Base-by-base conservation (phyloP, 2,888 invertebrate species). In the Drosophila subquinaria region DNA sequence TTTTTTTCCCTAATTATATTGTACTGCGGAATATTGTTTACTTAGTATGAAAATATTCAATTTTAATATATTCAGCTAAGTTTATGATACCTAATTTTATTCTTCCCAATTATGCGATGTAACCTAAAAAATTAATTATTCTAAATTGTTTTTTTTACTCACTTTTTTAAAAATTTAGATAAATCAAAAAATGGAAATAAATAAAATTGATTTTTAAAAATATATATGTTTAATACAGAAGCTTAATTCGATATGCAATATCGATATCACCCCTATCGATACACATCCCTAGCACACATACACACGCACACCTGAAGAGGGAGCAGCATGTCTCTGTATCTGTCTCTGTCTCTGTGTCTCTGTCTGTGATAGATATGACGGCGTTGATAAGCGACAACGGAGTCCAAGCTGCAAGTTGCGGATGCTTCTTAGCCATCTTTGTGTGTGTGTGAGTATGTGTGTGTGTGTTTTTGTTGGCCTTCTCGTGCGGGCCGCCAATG, bases 401-500 rank as follows among this genome's bases (percentile, higher is more conserved):
- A 60, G 56, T 59, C n/a, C 38, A 38, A 40, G 40, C 9, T 15
- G 45, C 20, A 23, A 27, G 27, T 27, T 8, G 38, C 33, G 15
- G 13, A 13, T 45, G 27, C 35, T 52, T 43, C 30, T 36, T 35
- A 36, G 2, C 10, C 36, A n/a, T 36, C 13, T 38, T 56, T 30
- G 35, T 20, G n/a, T 45, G 11, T 17, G 35, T n/a, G 20, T 56
- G 11, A 17, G 35, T 20, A n/a, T 56, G 11, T 30, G 35, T n/a
- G 20, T 56, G 11, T 30, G 35, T 20, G 20, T 43, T 20, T 20
- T n/a, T 27, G 8, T 20, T 20, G 43, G 52, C 60, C 42, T 47
- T 57, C 47, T 62, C 61, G 76, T 75, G 74, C 76, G 74, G 74
- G 74, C 75, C 75, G 66, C 76, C 77, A 68, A 67, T 91, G 89